Evolutionary conservation across 2,113 vertebrate species (phyloP).

Genomic region (Calonectris borealis): DNA sequence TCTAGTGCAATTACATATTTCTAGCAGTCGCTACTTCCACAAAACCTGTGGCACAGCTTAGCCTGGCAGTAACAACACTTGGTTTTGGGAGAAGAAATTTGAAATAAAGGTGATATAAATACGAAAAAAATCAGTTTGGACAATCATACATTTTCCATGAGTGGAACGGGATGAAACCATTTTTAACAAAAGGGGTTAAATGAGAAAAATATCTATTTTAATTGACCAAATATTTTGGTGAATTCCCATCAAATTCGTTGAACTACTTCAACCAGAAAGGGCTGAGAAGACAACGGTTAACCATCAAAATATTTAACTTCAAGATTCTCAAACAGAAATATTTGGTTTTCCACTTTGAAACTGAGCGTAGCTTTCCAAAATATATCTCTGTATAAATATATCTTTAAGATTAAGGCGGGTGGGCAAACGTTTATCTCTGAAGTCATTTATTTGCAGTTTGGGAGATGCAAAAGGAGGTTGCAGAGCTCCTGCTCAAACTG

Average conservation of each 20-base stretch:
- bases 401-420: background rate
- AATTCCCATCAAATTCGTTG: background rate
- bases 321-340: background rate
- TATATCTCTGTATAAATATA: background rate
- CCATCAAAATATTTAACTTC: background rate
- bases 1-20: background rate
- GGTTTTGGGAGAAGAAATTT: background rate
- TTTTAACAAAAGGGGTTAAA: background rate
- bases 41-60: background rate
- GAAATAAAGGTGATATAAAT: background rate
- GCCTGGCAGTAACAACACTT: background rate
- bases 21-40: background rate
- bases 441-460: conserved; percentile 9
- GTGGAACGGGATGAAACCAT: background rate
- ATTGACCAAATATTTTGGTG: background rate
- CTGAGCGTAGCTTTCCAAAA: conserved; percentile 13
- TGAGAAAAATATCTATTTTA: background rate
- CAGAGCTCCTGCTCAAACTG: background rate
- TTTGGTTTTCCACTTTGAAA: conserved; percentile 5
- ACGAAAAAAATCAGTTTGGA: background rate
- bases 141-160: background rate
- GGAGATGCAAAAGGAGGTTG: background rate
- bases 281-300: background rate
- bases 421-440: background rate
- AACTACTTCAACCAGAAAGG: background rate